These are phyloP conservation scores for Saxidomus purpurata DNA, from an alignment of 1,140 invertebrate genomes.

Conservation along the genomic window DNA sequence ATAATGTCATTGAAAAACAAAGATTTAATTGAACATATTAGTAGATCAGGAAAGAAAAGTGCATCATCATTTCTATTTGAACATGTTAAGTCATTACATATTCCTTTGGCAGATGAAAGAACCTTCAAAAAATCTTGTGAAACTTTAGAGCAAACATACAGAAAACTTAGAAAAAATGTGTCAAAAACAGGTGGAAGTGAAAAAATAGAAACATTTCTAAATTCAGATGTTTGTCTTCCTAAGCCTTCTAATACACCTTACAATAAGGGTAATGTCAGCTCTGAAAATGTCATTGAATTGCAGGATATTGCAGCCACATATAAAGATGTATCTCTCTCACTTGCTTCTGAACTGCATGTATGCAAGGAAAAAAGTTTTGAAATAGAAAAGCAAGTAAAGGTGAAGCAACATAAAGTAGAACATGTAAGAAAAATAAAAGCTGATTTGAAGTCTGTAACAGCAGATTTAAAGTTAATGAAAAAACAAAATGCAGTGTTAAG, in stretches of 20 bases:
- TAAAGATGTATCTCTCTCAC: background rate
- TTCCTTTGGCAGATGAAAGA: conserved; percentile 13
- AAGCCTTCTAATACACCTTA: background rate
- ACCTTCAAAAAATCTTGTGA: conserved; percentile 13
- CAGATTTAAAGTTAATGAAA: background rate
- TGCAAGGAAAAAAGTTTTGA: background rate
- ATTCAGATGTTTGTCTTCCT: background rate
- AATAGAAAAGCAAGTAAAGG: background rate
- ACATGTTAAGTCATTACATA: background rate
- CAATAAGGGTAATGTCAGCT: background rate
- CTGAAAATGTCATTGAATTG: background rate
- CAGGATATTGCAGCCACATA: background rate
- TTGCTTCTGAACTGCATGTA: background rate
- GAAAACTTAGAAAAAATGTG: conserved; percentile 22
- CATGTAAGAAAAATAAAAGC: background rate
- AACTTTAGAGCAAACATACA: background rate
- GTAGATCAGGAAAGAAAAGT: background rate
- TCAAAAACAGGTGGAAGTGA: background rate
- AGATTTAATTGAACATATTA: background rate
- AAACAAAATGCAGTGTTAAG: background rate
- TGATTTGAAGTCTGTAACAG: conserved; percentile 6
- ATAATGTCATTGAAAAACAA: background rate
- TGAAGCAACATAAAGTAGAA: background rate
- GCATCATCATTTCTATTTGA: background rate
- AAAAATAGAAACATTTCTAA: background rate